phyloP scores from a whole-genome alignment of 1,140 invertebrate genomes.

The Stegodyphus dumicola region DNA sequence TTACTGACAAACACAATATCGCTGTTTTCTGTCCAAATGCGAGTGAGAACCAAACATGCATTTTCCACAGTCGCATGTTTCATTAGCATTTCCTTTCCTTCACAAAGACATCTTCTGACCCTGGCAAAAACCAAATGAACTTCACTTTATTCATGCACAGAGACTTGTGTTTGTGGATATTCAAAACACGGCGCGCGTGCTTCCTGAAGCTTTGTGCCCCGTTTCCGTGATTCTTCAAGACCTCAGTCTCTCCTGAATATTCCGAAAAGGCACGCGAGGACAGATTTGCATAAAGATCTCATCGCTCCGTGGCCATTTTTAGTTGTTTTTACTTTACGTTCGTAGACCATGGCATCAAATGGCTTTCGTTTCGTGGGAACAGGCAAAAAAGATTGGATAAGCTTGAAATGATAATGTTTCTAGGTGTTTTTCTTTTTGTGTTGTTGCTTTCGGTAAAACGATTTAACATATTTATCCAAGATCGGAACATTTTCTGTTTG shows the following conservation, averaged over 20 bases:
- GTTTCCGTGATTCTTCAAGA: constrained; percentile 20
- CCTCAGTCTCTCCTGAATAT: constrained; percentile 10
- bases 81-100: neutral
- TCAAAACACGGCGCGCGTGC: neutral
- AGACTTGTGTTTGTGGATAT: neutral
- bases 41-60: too few relatives aligned
- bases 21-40: too few relatives aligned
- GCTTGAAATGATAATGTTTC: constrained; percentile 9
- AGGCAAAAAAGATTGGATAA: constrained; percentile 22
- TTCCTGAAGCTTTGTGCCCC: neutral
- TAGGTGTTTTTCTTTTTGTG: constrained; percentile 5
- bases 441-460: constrained; percentile 1
- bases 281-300: constrained; percentile 38
- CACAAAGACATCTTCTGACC: neutral
- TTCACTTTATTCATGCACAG: constrained; percentile 14
- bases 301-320: constrained; percentile 2
- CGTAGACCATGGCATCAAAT: neutral
- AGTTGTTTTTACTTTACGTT: constrained; percentile 30
- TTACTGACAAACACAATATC: too few relatives aligned
- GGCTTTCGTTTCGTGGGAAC: neutral
- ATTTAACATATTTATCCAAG: constrained; percentile 33
- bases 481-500: constrained; percentile 24
- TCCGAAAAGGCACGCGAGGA: constrained; percentile 21
- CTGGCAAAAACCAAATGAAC: constrained; percentile 25
- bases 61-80: neutral